Evolutionary conservation across 1,140 invertebrate species (phyloP).

Genomic region (Thalassaphorura encarpata): DNA sequence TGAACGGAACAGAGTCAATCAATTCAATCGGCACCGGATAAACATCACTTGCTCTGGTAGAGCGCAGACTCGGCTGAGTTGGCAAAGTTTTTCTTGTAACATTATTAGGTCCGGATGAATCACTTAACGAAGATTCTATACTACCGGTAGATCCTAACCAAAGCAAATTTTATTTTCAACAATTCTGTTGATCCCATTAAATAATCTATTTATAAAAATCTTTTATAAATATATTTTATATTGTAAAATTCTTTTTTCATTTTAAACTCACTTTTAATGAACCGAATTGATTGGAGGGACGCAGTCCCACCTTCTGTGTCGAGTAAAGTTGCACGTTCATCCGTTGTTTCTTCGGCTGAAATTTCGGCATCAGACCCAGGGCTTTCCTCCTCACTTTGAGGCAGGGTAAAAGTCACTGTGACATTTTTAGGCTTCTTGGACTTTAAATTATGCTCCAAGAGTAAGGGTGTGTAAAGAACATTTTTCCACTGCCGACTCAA

Average conservation of each 20-base stretch:
- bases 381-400: slow-evolving; percentile 65
- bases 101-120: slow-evolving; percentile 11
- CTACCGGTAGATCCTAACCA: slow-evolving; percentile 21
- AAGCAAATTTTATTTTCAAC: background rate
- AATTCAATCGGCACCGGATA: slow-evolving; percentile 15
- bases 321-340: slow-evolving; percentile 73
- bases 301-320: slow-evolving; percentile 46
- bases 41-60: slow-evolving; percentile 25
- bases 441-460: slow-evolving; percentile 74
- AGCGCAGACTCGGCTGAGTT: slow-evolving; percentile 15
- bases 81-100: slow-evolving; percentile 5
- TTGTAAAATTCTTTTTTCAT: too few relatives aligned
- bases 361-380: slow-evolving; percentile 46
- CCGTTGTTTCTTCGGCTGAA: slow-evolving; percentile 52
- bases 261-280: slow-evolving; percentile 19
- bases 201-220: too few relatives aligned
- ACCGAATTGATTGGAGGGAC: slow-evolving; percentile 26
- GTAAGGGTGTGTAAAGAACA: slow-evolving; percentile 81
- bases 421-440: slow-evolving; percentile 62
- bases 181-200: background rate
- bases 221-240: too few relatives aligned
- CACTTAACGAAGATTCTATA: slow-evolving; percentile 20
- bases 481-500: slow-evolving; percentile 94
- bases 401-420: slow-evolving; percentile 78
- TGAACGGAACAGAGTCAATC: too few relatives aligned